Base-by-base conservation (phyloP, 2,797 vertebrate species). In the Syngnathus acus region DNA sequence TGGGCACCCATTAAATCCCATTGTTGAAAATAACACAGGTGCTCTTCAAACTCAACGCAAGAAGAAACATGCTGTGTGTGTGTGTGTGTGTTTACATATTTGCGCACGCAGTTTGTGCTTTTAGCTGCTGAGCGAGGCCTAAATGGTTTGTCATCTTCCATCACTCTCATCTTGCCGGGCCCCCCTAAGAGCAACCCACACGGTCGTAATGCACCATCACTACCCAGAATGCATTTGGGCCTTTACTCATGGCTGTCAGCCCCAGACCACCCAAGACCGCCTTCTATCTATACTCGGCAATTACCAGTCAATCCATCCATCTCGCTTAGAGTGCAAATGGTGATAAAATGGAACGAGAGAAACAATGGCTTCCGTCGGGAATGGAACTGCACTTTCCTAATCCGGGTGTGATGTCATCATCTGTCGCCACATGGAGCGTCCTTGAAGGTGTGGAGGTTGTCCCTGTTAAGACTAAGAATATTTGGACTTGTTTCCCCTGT, bases 221-320 rank as follows among this genome's bases (percentile, higher is more conserved):
- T 68, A 72, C 74, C 75, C 78, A 80, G 67, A 81, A 84, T 85
- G 76, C 71, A 76, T 78, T 82, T 79, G 75, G 77, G 54, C 70
- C 59, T 66, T 74, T 59, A 66, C 61, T 73, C 68, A 68, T 47
- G 40, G 65, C 65, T 64, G 48, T 51, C 62, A 47, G 45, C 1
- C 64, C 66, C 65, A 26, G 64, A 66, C 54, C 23, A 32, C 80
- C 77, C 82, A 73, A 14, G 40, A 65, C 77, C 84, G 79, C 73
- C 67, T 38, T 51, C 50, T 68, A 60, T 43, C 65, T 5, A 32
- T 69, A 77, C 60, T 73, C 76, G 78, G 76, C 71, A 79, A 84
- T 82, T 82, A 81, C 78, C 82, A 57, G 65, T 71, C 71, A 78
- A 78, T 78, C 80, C 32, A 66, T 73, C 21, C 63, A 48, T 57